Conservation (phyloP, 2,888 invertebrate species). For the Mesorhabditis spiculigera region DNA sequence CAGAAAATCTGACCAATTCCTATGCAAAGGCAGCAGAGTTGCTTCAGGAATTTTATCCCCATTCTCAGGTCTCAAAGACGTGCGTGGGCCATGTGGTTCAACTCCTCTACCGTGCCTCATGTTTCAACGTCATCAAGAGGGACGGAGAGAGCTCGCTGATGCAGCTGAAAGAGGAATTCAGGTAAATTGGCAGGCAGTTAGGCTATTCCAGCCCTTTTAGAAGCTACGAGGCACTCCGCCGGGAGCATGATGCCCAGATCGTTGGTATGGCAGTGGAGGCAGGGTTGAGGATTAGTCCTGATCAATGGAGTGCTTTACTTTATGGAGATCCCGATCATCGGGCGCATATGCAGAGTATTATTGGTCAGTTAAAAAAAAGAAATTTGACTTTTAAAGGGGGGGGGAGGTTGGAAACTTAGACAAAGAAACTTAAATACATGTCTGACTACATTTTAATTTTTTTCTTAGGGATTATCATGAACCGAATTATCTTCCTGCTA, state of each 20-base stretch:
- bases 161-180: slow-evolving; percentile 68
- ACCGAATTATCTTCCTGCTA: too few species aligned
- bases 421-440: too few species aligned
- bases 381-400: not conserved
- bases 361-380: slow-evolving; percentile 59
- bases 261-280: slow-evolving; percentile 92
- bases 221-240: slow-evolving; percentile 83
- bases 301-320: slow-evolving; percentile 93
- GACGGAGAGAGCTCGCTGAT: slow-evolving; percentile 94
- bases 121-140: slow-evolving; percentile 80
- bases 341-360: slow-evolving; percentile 85
- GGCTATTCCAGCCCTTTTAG: too few species aligned
- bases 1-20: too few species aligned
- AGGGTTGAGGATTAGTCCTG: slow-evolving; percentile 90
- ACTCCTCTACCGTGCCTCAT: slow-evolving; percentile 90
- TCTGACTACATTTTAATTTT: too few species aligned
- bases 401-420: too few species aligned
- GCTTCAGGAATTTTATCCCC: too few species aligned
- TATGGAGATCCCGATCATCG: slow-evolving; percentile 93
- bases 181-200: too few species aligned
- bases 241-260: slow-evolving; percentile 96
- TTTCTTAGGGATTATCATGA: too few species aligned
- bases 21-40: too few species aligned
- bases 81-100: slow-evolving; percentile 71
- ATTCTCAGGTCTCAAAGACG: too few species aligned